Conservation (phyloP, 2,888 invertebrate species). For the Andricus quercusramuli region DNA sequence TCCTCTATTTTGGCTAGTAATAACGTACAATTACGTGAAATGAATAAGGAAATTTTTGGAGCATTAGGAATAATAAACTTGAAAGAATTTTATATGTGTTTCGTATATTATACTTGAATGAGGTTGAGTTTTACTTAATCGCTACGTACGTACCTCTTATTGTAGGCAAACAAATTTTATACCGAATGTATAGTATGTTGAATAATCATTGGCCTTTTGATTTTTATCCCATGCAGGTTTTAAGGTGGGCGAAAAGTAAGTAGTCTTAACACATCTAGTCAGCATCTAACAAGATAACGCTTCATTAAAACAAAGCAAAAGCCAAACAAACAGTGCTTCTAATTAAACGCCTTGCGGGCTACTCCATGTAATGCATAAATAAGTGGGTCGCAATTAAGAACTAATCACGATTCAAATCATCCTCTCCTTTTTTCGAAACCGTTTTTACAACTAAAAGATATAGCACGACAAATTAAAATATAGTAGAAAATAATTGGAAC, state of each 20-base stretch:
- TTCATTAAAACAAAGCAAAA: slow-evolving; percentile 65
- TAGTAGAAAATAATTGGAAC: too few species aligned
- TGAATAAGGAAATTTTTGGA: background rate
- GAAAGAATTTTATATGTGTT: background rate
- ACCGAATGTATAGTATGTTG: background rate
- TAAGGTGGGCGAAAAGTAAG: slow-evolving; percentile 67
- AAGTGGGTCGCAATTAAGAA: slow-evolving; percentile 46
- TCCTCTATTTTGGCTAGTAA: background rate
- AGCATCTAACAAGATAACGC: slow-evolving; percentile 68
- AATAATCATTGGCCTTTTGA: slow-evolving; percentile 62
- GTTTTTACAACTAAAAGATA: background rate
- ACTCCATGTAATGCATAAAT: slow-evolving; percentile 54
- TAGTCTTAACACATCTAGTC: slow-evolving; percentile 74
- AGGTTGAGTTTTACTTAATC: too few species aligned
- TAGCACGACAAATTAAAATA: too few species aligned
- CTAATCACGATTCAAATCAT: background rate
- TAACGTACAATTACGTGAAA: background rate
- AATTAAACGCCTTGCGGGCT: slow-evolving; percentile 60
- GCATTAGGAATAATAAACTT: background rate
- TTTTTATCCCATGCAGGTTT: slow-evolving; percentile 69
- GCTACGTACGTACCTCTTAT: too few species aligned
- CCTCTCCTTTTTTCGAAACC: background rate
- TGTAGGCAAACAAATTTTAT: background rate
- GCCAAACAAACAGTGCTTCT: slow-evolving; percentile 61
- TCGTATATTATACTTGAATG: background rate